Percentiles rank a stretch among this genome's conserved stretches.
Evolutionary conservation across 2,113 vertebrate genomes (phyloP).

Genomic region (Pao palembangensis): DNA sequence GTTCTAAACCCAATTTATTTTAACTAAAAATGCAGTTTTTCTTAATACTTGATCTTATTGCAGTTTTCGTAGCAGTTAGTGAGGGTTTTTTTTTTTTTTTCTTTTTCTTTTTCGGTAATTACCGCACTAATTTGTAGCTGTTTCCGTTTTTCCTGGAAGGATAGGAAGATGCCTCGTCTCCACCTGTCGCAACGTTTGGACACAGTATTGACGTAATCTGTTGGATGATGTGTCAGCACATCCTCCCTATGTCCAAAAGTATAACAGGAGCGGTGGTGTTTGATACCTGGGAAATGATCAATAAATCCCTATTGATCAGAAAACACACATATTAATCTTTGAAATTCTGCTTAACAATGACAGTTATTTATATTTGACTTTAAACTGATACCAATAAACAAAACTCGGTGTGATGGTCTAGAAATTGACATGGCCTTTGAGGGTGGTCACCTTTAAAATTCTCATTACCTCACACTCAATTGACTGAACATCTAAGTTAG

Average conservation of each 20-base stretch:
- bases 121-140: conserved; percentile 72
- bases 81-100: conserved; percentile 57
- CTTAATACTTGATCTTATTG: conserved; percentile 72
- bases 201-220: neutral
- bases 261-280: neutral
- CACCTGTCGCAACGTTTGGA: conserved; percentile 16
- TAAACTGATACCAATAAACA: too few species aligned
- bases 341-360: too few species aligned
- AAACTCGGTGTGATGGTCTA: too few species aligned
- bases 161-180: conserved; percentile 44
- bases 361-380: too few species aligned
- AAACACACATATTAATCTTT: too few species aligned
- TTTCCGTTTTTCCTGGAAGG: conserved; percentile 34
- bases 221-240: conserved; percentile 4
- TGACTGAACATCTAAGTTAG: too few species aligned
- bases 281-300: neutral
- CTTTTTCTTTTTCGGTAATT: conserved; percentile 56
- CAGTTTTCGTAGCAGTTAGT: conserved; percentile 66
- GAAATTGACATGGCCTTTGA: too few species aligned
- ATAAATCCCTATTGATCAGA: too few species aligned
- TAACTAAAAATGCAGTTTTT: conserved; percentile 66
- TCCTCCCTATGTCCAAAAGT: too few species aligned
- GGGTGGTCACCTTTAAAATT: too few species aligned
- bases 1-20: neutral
- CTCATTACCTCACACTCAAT: too few species aligned